Evolutionary conservation across 2,113 vertebrate species (phyloP).

Genomic region (Coregonus clupeaformis): DNA sequence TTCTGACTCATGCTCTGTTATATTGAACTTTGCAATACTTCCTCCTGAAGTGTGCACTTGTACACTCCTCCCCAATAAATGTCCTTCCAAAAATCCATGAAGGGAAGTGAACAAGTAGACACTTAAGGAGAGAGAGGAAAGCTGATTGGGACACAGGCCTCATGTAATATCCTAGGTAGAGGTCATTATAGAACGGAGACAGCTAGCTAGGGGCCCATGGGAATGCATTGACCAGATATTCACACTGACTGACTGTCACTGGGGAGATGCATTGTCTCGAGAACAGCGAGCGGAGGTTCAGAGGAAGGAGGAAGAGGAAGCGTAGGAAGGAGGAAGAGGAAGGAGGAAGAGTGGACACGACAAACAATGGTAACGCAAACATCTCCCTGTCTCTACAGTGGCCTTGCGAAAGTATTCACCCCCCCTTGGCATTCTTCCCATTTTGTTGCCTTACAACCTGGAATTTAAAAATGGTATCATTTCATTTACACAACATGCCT

Average conservation of each 20-base stretch:
- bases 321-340: too few species aligned
- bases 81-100: too few species aligned
- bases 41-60: neutral
- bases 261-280: slow-evolving; percentile 33
- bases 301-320: slow-evolving; percentile 44
- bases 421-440: too few species aligned
- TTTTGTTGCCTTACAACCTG: too few species aligned
- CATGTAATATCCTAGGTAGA: neutral
- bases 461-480: too few species aligned
- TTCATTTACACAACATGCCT: too few species aligned
- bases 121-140: too few species aligned
- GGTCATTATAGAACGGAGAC: too few species aligned
- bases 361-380: slow-evolving; percentile 38
- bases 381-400: slow-evolving; percentile 28
- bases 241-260: slow-evolving; percentile 21
- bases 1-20: neutral
- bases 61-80: too few species aligned
- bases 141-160: too few species aligned
- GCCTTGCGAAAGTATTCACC: too few species aligned
- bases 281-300: neutral
- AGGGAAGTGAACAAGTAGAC: too few species aligned
- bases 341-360: slow-evolving; percentile 19
- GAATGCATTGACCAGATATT: slow-evolving; percentile 2
- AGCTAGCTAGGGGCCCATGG: neutral
- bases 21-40: neutral